Conservation (phyloP, 2,888 invertebrate species). For the Mythimna albipuncta region DNA sequence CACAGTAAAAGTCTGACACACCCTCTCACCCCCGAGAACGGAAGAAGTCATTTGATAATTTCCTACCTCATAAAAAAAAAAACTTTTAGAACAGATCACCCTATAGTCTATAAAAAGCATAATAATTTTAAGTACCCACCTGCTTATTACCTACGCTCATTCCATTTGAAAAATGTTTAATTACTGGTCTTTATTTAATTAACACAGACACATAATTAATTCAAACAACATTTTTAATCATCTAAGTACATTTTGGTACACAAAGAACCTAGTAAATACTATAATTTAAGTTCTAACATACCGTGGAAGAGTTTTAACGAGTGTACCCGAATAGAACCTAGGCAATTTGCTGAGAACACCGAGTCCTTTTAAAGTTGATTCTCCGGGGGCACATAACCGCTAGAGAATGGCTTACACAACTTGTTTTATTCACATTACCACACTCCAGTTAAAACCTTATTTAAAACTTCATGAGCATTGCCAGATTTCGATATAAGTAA, state of each 20-base stretch:
- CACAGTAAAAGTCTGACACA: no score
- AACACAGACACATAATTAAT: background rate
- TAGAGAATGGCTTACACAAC: slow-evolving; percentile 61
- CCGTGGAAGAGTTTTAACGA: slow-evolving; percentile 70
- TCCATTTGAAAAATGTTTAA: background rate
- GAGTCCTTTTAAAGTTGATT: slow-evolving; percentile 83
- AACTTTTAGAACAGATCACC: background rate
- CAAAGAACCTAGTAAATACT: slow-evolving; percentile 7
- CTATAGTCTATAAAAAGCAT: background rate
- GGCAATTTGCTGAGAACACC: slow-evolving; percentile 79
- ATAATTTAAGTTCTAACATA: slow-evolving; percentile 49
- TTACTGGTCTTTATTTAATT: background rate
- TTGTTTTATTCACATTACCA: slow-evolving; percentile 63
- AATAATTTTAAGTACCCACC: background rate
- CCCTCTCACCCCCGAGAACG: no score
- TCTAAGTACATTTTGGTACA: background rate
- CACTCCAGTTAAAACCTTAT: slow-evolving; percentile 48
- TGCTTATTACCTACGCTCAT: background rate
- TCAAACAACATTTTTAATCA: slow-evolving; percentile 11
- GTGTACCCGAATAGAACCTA: slow-evolving; percentile 74
- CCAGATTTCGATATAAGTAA: slow-evolving; percentile 22
- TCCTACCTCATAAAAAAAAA: no score
- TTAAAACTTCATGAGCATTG: slow-evolving; percentile 52
- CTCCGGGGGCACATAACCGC: slow-evolving; percentile 78
- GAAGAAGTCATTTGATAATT: no score